phyloP scores from a whole-genome alignment of 2,797 vertebrate species.

The Malurus leucopterus region DNA sequence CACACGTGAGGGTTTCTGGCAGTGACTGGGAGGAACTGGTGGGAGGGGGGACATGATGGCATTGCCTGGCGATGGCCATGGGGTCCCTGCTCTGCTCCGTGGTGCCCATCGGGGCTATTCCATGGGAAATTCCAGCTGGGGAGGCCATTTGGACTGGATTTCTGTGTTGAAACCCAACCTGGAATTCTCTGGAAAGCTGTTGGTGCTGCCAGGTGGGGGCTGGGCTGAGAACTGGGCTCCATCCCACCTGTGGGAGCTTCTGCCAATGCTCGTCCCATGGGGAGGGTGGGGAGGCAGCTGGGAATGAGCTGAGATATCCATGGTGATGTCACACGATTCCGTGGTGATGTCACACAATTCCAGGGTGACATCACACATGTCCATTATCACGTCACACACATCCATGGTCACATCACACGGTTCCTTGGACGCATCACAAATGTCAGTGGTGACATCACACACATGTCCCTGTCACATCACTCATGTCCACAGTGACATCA shows the following conservation, averaged over 20 bases:
- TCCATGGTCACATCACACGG: too few relatives aligned
- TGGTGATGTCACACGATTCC: too few relatives aligned
- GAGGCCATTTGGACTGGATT: background rate
- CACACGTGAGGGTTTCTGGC: accelerated
- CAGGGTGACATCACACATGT: accelerated
- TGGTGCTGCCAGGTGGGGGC: background rate
- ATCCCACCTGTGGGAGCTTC: accelerated
- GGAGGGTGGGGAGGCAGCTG: background rate
- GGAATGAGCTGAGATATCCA: background rate
- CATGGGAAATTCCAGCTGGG: background rate
- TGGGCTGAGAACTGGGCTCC: background rate
- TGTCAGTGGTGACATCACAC: accelerated
- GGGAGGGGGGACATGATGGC: background rate
- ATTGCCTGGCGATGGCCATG: accelerated
- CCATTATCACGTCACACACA: too few relatives aligned
- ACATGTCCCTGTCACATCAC: too few relatives aligned
- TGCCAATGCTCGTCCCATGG: accelerated
- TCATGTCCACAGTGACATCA: too few relatives aligned
- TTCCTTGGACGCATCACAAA: background rate
- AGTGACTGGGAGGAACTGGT: background rate
- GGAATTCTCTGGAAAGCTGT: background rate
- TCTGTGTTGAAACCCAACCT: background rate
- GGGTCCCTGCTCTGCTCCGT: background rate
- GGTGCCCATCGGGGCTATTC: accelerated
- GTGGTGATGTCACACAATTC: accelerated